Evolutionary conservation across 2,113 vertebrate species (phyloP), one percentile per base, ranked within the genome.

Genomic region (Ptilorrhoa leucosticta): DNA sequence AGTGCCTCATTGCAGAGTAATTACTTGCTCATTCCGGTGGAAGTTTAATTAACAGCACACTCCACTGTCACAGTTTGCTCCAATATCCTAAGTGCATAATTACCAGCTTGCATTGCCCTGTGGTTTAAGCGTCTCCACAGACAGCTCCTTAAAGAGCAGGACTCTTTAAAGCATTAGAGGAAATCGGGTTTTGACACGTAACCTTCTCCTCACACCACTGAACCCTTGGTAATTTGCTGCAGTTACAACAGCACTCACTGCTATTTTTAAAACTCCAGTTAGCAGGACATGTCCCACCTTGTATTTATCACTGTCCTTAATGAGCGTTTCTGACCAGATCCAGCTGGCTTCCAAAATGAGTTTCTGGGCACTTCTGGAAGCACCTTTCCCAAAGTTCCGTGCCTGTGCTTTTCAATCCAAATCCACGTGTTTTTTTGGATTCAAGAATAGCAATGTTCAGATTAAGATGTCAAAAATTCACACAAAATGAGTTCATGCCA

Each of bases 21-120:
- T 94, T 96, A 91, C 19, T 2, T 72, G 84, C 79, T 95, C 71
- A 2, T 94, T 93, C 82, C 0, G 0, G 51, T 93, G 92, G 70
- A 93, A 83, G 87, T 88, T 97, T 96, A 97, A 94, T 93, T 96
- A 95, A 80, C 58, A 56, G 78, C 68, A 33, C 56, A 35, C 69
- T 91, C 39, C 37, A 10, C 66, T 69, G 31, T 37, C 80, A 60
- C 76, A 53, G 48, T 89, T 61, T 84, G 71, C 68, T 90, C 71
- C 80, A 72, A 65, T 83, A 92, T 96, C 83, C 72, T 90, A 87
- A 90, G 72, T 86, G 73, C 66, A 54, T 92, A 89, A 91, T 93
- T 93, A 87, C 47, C 76, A 83, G 77, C 40, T 92, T 78, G 28
- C 40, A 9, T 80, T 77, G 73, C 87, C 89, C 93, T 66, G 79